Percentiles rank a stretch among this genome's conserved stretches.
These are phyloP conservation scores for Clivina fossor DNA, from an alignment of 2,888 invertebrate genomes.

Conservation along the genomic window DNA sequence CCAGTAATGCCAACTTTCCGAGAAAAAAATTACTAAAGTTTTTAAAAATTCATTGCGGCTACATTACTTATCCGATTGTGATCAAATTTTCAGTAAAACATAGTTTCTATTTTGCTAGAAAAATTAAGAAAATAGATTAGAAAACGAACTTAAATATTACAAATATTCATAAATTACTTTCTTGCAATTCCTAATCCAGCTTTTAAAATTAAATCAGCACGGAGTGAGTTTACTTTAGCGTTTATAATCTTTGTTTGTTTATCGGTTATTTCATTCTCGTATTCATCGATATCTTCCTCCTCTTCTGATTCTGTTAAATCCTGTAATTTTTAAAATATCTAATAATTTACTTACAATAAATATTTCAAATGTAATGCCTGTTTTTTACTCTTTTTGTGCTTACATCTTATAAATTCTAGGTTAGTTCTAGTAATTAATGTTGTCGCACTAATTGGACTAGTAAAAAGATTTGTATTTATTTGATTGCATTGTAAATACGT, in stretches of 20 bases:
- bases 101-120: no score
- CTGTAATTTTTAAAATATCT: not conserved
- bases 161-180: no score
- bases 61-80: no score
- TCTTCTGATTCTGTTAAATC: constrained; percentile 57
- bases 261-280: constrained; percentile 53
- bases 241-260: constrained; percentile 68
- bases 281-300: constrained; percentile 52
- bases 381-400: constrained; percentile 28
- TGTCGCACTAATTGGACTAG: not conserved
- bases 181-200: constrained; percentile 69
- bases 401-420: constrained; percentile 20
- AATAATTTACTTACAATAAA: not conserved
- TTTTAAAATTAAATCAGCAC: constrained; percentile 72
- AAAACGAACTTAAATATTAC: no score
- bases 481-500: constrained; percentile 8
- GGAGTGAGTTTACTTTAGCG: constrained; percentile 64
- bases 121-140: no score
- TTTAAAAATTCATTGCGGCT: no score
- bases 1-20: no score
- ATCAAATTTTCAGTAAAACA: no score
- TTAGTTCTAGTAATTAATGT: constrained; percentile 17
- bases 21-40: no score
- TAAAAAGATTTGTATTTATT: not conserved
- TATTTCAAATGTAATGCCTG: constrained; percentile 17